These are phyloP conservation scores for Steatocranus sp. DNA, from an alignment of 2,797 vertebrate species.

Conservation along the genomic window DNA sequence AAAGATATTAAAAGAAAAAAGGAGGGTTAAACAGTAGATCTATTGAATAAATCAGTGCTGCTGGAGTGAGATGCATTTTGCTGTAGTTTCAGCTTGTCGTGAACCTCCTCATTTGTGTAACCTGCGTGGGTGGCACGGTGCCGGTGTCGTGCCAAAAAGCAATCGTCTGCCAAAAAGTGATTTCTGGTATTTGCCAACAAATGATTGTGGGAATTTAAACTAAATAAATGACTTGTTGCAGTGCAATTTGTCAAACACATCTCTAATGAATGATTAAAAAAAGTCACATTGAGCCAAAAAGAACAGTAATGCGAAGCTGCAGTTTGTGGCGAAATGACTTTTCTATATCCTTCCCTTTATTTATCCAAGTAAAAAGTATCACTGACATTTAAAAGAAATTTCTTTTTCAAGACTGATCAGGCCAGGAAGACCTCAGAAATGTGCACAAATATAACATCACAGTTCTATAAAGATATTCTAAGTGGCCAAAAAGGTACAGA, in stretches of 20 bases:
- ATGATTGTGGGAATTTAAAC: background rate
- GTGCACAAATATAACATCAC: background rate
- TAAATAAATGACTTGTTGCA: background rate
- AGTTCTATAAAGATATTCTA: background rate
- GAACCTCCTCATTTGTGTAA: background rate
- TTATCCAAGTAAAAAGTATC: background rate
- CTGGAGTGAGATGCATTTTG: background rate
- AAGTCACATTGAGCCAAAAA: background rate
- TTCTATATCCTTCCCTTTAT: background rate
- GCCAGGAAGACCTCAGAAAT: background rate
- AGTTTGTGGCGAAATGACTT: background rate
- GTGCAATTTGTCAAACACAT: background rate
- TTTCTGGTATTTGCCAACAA: background rate
- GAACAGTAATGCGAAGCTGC: background rate
- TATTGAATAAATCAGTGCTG: background rate
- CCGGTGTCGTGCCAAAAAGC: background rate
- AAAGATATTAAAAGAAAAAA: background rate
- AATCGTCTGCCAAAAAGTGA: rapidly evolving
- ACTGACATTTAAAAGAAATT: rapidly evolving
- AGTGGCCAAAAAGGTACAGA: background rate
- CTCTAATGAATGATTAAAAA: rapidly evolving
- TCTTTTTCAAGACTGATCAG: background rate
- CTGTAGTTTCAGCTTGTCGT: background rate
- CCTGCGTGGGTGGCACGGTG: background rate
- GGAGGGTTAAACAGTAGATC: rapidly evolving